Evolutionary conservation across 1,140 invertebrate species (phyloP).

Genomic region (Aricia agestis): DNA sequence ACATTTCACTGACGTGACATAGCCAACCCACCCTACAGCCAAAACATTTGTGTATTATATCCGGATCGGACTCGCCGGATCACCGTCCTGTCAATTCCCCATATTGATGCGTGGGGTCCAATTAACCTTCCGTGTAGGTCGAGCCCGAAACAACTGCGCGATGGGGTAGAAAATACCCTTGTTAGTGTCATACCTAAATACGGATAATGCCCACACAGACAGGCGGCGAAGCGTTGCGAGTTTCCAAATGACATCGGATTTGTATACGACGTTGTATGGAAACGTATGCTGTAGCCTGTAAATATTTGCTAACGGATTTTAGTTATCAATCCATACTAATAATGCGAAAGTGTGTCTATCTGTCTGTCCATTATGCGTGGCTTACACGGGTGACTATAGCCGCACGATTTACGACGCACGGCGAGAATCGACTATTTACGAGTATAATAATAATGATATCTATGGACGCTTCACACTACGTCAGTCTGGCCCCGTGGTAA

Average conservation of each 20-base stretch:
- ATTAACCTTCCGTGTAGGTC: constrained; percentile 37
- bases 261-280: neutral
- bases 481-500: too few relatives aligned
- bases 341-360: too few relatives aligned
- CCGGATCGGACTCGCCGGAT: neutral
- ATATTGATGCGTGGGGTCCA: constrained; percentile 37
- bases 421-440: too few relatives aligned
- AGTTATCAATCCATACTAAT: too few relatives aligned
- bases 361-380: too few relatives aligned
- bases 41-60: too few relatives aligned
- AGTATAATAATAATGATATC: too few relatives aligned
- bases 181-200: constrained; percentile 55
- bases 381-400: too few relatives aligned
- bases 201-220: constrained; percentile 47
- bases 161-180: constrained; percentile 50
- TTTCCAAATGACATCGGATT: constrained; percentile 21
- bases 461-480: too few relatives aligned
- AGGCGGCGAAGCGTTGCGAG: constrained; percentile 43
- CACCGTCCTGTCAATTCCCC: constrained; percentile 17
- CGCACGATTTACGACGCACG: too few relatives aligned
- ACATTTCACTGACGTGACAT: too few relatives aligned
- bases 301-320: neutral
- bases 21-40: too few relatives aligned
- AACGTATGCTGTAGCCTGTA: neutral
- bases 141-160: constrained; percentile 29